Evolutionary conservation across 53 echinoderm and acorn worm species (phyloP).

Genomic region (Paelopatides confundens): DNA sequence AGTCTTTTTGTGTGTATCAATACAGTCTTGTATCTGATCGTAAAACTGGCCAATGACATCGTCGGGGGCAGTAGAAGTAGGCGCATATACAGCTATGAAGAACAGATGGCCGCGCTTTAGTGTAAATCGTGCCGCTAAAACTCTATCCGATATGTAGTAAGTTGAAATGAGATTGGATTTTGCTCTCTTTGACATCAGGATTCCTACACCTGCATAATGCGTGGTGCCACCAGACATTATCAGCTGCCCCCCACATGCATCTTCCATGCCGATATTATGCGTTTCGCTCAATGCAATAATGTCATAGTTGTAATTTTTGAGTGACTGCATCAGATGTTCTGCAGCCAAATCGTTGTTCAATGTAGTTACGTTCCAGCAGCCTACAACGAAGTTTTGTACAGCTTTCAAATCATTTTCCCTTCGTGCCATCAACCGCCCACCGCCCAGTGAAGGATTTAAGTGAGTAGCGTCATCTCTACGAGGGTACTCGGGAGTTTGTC

Average conservation of each 20-base stretch:
- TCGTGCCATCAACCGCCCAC: slow-evolving; percentile 9
- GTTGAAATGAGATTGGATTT: not conserved
- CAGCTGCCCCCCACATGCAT: not conserved
- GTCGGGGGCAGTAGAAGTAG: slow-evolving; percentile 14
- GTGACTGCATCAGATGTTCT: not conserved
- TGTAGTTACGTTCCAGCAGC: slow-evolving; percentile 21
- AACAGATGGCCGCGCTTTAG: slow-evolving; percentile 16
- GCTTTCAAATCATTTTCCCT: not conserved
- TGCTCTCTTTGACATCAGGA: not conserved
- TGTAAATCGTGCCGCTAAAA: slow-evolving; percentile 1
- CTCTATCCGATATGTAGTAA: slow-evolving; percentile 18
- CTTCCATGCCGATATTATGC: slow-evolving; percentile 14
- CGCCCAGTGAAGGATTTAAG: slow-evolving; percentile 34
- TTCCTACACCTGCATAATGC: slow-evolving; percentile 32
- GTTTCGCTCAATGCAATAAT: slow-evolving; percentile 8
- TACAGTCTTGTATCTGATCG: not conserved
- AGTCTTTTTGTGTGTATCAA: slow-evolving; percentile 8
- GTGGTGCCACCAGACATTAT: not conserved
- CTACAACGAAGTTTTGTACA: not conserved
- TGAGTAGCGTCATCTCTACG: slow-evolving; percentile 9
- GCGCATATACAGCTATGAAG: slow-evolving; percentile 40
- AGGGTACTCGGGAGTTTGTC: not conserved
- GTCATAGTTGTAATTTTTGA: slow-evolving; percentile 21
- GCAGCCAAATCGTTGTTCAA: slow-evolving; percentile 20
- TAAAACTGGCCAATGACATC: slow-evolving; percentile 12